Evolutionary conservation across 2,113 vertebrate genomes (phyloP), one percentile per base, ranked within the genome.

Genomic region (Saccopteryx leptura): DNA sequence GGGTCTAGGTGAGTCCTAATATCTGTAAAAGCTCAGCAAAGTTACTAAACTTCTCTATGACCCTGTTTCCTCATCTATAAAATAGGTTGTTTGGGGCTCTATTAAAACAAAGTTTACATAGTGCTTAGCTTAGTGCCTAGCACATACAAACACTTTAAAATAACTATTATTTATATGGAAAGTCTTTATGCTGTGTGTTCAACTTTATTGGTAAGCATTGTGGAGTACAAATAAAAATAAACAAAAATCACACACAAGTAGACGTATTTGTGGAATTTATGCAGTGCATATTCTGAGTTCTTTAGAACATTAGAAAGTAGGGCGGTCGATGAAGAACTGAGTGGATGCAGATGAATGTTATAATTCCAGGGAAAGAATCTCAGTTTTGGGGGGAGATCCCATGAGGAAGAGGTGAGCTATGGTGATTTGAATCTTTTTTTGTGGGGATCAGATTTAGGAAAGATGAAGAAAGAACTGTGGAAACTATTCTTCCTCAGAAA

Each of bases 401-500:
- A 0, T 68, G 23, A 92, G n/a, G 58, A 90, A 19, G 24, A 81
- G 12, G 13, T 8, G 1, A 8, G 1, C 33, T 5, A 18, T 13
- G 80, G 68, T 65, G 2, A 75, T 9, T 50, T 54, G 14, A 65
- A 58, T 60, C 18, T 52, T 90, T 52, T 52, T 50, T 52, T 24
- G 10, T 65, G 24, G 71, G 19, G 1, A 4, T 52, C 76, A 24
- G 4, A 5, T 39, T 84, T 61, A 93, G 11, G 9, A 89, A 92
- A 91, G 50, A 31, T 14, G n/a, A 80, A 88, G 39, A 88, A 75
- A 58, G n/a, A 17, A 82, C 7, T 48, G 39, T 3, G 9, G 14
- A 92, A 78, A 68, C 19, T 0, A 23, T 68, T 94, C 83, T 74
- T 54, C 21, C 39, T 68, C 26, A 92, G 54, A 80, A 96, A 86